These are phyloP conservation scores for Gymnodraco acuticeps DNA, from an alignment of 2,797 vertebrate genomes.

Conservation along the genomic window DNA sequence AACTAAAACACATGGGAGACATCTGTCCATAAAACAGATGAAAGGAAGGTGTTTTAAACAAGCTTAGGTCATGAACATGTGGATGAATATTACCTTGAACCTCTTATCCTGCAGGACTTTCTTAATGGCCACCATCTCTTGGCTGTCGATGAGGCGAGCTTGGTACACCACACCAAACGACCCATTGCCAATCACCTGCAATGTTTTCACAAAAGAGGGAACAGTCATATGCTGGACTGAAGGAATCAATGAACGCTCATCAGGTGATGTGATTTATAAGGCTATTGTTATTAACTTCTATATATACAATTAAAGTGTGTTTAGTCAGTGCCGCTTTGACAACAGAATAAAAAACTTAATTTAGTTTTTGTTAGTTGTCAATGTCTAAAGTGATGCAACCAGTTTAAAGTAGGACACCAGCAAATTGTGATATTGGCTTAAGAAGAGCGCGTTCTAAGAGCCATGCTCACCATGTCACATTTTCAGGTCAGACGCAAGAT, in stretches of 20 bases:
- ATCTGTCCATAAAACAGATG: not conserved
- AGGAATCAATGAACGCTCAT: not conserved
- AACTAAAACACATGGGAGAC: not conserved
- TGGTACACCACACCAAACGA: conserved; percentile 95
- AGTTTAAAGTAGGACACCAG: too few species aligned
- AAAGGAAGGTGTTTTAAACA: not conserved
- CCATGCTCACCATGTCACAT: conserved; percentile 2
- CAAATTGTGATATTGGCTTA: too few species aligned
- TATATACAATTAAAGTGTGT: not conserved
- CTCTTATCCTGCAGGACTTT: conserved; percentile 95
- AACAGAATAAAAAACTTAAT: too few species aligned
- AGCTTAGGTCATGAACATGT: not conserved
- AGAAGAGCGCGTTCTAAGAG: too few species aligned
- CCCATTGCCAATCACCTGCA: conserved; percentile 90
- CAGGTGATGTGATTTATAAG: not conserved
- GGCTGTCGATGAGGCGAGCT: conserved; percentile 90
- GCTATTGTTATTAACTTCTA: not conserved
- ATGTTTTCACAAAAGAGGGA: conserved; percentile 1
- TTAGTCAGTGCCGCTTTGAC: not conserved
- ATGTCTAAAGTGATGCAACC: too few species aligned
- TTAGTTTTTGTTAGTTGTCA: too few species aligned
- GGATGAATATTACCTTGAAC: conserved; percentile 86
- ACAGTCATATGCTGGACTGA: not conserved
- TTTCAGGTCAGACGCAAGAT: conserved; percentile 8
- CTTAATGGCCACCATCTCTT: conserved; percentile 94